Base-by-base conservation (phyloP, 2,888 invertebrate species). In the Thecocarcelia acutangulata region DNA sequence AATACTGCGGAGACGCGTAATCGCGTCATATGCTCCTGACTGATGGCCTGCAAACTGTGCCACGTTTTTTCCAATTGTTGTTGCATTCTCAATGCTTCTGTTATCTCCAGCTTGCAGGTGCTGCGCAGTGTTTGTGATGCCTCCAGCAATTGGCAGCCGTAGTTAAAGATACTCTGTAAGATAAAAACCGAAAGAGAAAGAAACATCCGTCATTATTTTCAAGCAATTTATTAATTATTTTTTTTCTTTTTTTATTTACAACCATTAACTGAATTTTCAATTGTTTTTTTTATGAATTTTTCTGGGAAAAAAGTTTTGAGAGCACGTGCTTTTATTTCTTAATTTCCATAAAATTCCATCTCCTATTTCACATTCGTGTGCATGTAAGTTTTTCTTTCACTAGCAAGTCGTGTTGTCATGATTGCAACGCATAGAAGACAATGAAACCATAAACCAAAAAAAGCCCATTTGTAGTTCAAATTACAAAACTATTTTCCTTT, bases 1-100 rank as follows among this genome's bases (percentile, higher is more conserved):
- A 96, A 96, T 82, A 95, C 94, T 9, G 94, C 94, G 3, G 94
- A 94, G 42, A 95, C 95, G 80, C 95, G 92, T 24, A 96, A 91
- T 21, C 96, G 92, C 2, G 95, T 95, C 91, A 95, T 93, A 87
- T 95, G 94, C 90, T 96, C 95, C 89, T 95, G 94, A 83, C 94
- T 93, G 79, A 95, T 93, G 52, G 92, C 92, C 83, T 94, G 92
- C 56, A 96, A 92, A 80, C 93, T 92, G 85, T 93, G 93, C 96
- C 96, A 96, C 11, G 93, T 93, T 84, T 92, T 92, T 77, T 93
- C 92, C 84, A 96, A 90, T 85, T 92, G 91, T 83, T 92, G 91
- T 64, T 92, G 92, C 73, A 94, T 91, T 48, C 92, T 91, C 85
- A 94, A 94, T 21, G 92, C 92, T 37, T 92, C 92, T 54, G 93